These are phyloP conservation scores for Pandion haliaetus DNA, from an alignment of 2,113 vertebrate species.

Conservation along the genomic window DNA sequence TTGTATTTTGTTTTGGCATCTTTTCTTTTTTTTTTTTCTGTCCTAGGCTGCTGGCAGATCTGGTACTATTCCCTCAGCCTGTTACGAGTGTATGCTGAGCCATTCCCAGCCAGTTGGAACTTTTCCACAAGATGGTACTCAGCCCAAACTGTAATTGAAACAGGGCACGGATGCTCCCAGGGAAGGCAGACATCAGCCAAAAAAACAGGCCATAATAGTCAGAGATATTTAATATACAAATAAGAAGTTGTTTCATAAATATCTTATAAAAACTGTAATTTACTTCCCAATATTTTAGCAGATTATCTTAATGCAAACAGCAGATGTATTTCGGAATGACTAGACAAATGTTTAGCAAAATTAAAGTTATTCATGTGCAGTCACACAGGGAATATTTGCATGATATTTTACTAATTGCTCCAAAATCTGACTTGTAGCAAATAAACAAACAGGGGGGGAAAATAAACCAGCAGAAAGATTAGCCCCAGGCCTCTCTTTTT, in stretches of 20 bases:
- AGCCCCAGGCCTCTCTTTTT: slow-evolving; percentile 45
- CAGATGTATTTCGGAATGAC: slow-evolving; percentile 72
- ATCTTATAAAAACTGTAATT: slow-evolving; percentile 70
- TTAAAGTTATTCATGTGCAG: slow-evolving; percentile 74
- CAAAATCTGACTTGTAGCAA: slow-evolving; percentile 71
- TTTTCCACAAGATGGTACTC: slow-evolving; percentile 42
- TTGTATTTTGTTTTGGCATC: neutral
- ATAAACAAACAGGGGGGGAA: slow-evolving; percentile 58
- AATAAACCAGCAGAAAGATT: slow-evolving; percentile 58
- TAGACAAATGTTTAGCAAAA: slow-evolving; percentile 73
- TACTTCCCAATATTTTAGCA: slow-evolving; percentile 71
- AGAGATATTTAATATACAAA: slow-evolving; percentile 69
- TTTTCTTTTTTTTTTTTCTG: neutral
- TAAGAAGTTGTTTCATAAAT: slow-evolving; percentile 71
- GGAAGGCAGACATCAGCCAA: neutral
- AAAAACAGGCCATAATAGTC: slow-evolving; percentile 1
- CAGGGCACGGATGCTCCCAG: neutral
- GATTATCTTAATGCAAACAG: slow-evolving; percentile 76
- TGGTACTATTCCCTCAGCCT: neutral
- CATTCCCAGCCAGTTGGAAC: slow-evolving; percentile 32
- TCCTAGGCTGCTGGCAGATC: neutral
- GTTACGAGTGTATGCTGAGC: neutral
- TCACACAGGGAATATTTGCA: slow-evolving; percentile 80
- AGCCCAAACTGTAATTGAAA: slow-evolving; percentile 48
- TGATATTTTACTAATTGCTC: slow-evolving; percentile 80